phyloP scores from a whole-genome alignment of 2,113 vertebrate genomes.

The Macquaria ambigua region DNA sequence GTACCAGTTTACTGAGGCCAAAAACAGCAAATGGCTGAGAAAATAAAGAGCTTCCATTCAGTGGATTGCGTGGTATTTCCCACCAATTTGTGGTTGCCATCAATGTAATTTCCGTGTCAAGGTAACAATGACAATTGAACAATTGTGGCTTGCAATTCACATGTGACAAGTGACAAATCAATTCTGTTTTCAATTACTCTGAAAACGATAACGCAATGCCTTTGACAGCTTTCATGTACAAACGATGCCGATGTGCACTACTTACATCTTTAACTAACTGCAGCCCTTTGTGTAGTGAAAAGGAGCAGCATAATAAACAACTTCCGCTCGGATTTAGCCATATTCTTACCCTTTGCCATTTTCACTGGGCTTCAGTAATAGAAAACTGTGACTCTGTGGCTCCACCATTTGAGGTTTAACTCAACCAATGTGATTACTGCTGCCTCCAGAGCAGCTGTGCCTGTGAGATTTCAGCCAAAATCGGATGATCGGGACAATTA shows the following conservation, averaged over 20 bases:
- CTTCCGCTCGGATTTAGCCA: background rate
- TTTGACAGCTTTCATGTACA: background rate
- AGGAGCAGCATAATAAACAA: background rate
- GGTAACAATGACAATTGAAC: background rate
- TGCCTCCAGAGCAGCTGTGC: constrained; percentile 26
- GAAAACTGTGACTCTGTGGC: background rate
- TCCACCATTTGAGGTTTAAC: constrained; percentile 21
- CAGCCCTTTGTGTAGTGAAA: background rate
- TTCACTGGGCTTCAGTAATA: background rate
- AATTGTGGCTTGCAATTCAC: background rate
- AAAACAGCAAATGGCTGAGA: background rate
- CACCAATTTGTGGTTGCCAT: background rate
- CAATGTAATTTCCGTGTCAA: background rate
- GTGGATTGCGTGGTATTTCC: constrained; percentile 5
- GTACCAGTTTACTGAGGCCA: background rate
- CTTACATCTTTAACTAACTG: background rate
- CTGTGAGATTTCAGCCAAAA: constrained; percentile 21
- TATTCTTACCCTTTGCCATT: background rate
- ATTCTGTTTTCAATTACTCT: background rate
- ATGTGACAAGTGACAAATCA: background rate
- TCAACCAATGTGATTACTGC: constrained; percentile 24
- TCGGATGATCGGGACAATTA: constrained; percentile 19
- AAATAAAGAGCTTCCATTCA: background rate
- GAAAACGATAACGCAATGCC: background rate
- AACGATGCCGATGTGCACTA: background rate